phyloP scores from a whole-genome alignment of 2,113 vertebrate genomes.

The Platycercus adscitus region DNA sequence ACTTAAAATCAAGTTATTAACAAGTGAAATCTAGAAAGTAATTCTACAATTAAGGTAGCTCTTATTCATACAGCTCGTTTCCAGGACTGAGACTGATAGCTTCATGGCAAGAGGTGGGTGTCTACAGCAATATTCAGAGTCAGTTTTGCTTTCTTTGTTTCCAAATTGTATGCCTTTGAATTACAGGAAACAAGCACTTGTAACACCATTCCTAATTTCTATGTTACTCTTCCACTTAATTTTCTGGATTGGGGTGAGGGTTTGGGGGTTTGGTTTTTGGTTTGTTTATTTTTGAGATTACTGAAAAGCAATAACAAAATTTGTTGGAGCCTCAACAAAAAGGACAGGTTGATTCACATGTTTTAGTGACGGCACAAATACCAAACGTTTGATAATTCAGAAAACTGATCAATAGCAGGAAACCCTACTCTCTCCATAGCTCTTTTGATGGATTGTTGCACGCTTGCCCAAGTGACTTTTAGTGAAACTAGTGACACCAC shows the following conservation, averaged over 20 bases:
- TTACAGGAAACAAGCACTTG: not conserved
- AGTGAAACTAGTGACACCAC: not conserved
- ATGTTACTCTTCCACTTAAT: not conserved
- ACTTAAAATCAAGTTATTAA: not conserved
- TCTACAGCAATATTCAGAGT: not conserved
- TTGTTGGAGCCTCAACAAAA: not conserved
- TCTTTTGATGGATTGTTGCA: not conserved
- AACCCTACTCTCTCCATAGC: not conserved
- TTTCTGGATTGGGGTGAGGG: not conserved
- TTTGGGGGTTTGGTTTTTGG: not conserved
- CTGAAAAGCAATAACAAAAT: not conserved
- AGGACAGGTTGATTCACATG: fast-evolving
- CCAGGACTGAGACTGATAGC: not conserved
- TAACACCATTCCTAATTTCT: not conserved
- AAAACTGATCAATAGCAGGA: not conserved
- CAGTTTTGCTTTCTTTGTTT: not conserved
- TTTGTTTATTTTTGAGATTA: not conserved
- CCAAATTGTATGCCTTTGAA: not conserved
- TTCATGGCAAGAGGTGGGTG: not conserved
- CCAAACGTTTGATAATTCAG: not conserved
- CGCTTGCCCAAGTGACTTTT: not conserved
- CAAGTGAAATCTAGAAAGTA: not conserved
- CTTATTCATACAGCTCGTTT: not conserved
- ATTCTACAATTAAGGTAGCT: not conserved
- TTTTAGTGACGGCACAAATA: not conserved